Base-by-base conservation (phyloP, 2,113 vertebrate species). In the Hiodon tergisus region DNA sequence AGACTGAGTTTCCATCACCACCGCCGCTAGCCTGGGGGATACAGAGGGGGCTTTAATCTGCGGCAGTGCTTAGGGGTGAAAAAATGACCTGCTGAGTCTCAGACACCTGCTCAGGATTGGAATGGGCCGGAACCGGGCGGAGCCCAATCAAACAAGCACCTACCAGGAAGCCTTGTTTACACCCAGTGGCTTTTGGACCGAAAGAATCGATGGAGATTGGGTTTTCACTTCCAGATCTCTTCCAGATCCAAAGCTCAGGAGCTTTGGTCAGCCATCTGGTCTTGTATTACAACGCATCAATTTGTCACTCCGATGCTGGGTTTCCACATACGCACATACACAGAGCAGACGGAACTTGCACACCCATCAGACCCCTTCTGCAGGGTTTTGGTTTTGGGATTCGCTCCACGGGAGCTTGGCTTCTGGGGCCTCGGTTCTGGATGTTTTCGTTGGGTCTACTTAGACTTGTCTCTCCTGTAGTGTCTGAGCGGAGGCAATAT, bases 1-100 rank as follows among this genome's bases (percentile, higher is more conserved):
- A 8, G 62, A 73, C 62, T 60, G 17, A 71, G 50, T 66, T 58
- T 53, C 67, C 9, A 60, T 76, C 78, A 78, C 74, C 66, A 53
- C 47, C 17, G 16, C 65, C 17, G 60, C 47, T 11, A 69, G 51
- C 54, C 58, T 5, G 50, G 50, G 13, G n/a, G 52, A n/a, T 31
- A 31, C 31, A 31, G 31, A 55, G n/a, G 2, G 2, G 47, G 47
- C n/a, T 68, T 50, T 70, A 70, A 70, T 70, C 52, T 17, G 48
- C 51, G 4, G 14, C 6, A 9, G 5, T 2, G 51, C 14, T 16
- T 4, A 10, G 5, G 68, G 68, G 46, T 16, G 10, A 14, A 7
- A 14, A 69, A 61, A 10, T 53, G 17, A 62, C 68, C 67, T 59
- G 17, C 59, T 13, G 6, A 55, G 60, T 51, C 68, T 65, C 57